A percentile compares a stretch with the other conserved stretches of the same genome.
phyloP scores from a whole-genome alignment of 64 coral and sea anemone species.

The Hydrozoanthus tunicans region DNA sequence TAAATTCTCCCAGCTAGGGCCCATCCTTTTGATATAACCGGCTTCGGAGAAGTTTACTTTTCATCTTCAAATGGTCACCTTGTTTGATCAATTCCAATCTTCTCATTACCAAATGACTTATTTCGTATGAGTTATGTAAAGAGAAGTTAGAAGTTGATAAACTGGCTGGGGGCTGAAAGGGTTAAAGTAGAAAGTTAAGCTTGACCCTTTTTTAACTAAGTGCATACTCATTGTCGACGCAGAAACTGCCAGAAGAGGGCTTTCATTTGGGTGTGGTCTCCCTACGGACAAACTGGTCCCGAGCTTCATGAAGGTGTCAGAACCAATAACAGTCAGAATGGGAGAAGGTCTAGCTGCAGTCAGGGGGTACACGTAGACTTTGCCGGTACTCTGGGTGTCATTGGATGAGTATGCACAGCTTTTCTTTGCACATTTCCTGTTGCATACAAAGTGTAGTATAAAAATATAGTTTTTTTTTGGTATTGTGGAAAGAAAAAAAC shows the following conservation, averaged over 20 bases:
- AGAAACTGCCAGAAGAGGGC: constrained; percentile 78
- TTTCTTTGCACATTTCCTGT: constrained; percentile 82
- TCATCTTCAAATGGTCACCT: too few relatives aligned
- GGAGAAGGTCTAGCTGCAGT: background rate
- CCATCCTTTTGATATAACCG: too few relatives aligned
- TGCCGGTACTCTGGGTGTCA: constrained; percentile 89
- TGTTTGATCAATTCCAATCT: too few relatives aligned
- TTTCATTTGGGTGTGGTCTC: constrained; percentile 54
- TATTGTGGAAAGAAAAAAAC: background rate
- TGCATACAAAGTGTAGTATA: constrained; percentile 2
- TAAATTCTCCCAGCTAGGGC: too few relatives aligned
- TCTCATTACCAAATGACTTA: too few relatives aligned
- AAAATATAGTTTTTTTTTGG: background rate
- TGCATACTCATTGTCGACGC: constrained; percentile 77
- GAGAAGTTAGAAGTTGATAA: too few relatives aligned
- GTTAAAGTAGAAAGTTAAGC: too few relatives aligned
- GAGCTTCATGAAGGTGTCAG: constrained; percentile 82
- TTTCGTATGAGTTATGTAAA: too few relatives aligned
- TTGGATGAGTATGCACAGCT: constrained; percentile 80
- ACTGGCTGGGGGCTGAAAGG: too few relatives aligned
- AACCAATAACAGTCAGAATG: constrained; percentile 57
- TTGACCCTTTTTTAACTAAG: too few relatives aligned
- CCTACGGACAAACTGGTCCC: constrained; percentile 81
- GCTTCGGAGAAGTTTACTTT: too few relatives aligned
- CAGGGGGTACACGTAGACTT: constrained; percentile 74